A percentile compares a stretch with the other conserved stretches of the same genome.
These are phyloP conservation scores for Eulemur albifrons DNA, from an alignment of 2,797 vertebrate species.

Conservation along the genomic window DNA sequence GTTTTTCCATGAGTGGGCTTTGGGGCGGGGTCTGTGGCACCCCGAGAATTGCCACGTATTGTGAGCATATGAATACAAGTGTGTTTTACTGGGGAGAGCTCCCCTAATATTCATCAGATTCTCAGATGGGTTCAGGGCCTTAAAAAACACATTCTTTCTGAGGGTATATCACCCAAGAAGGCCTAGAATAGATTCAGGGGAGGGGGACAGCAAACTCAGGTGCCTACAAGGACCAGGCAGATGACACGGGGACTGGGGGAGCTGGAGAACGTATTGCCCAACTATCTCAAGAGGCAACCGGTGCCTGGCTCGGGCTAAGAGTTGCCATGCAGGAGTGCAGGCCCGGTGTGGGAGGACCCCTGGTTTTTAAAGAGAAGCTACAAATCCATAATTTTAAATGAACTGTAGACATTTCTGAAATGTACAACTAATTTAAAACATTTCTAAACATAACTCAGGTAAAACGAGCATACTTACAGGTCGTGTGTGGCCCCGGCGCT, in stretches of 20 bases:
- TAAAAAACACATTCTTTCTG: not conserved
- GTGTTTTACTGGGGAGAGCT: not conserved
- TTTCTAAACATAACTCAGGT: not conserved
- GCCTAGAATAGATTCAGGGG: not conserved
- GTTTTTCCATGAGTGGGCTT: not conserved
- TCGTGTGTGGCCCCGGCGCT: not conserved
- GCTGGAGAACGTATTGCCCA: rapidly evolving
- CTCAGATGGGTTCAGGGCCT: not conserved
- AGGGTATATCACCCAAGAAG: not conserved
- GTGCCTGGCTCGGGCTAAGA: not conserved
- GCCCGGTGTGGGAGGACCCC: not conserved
- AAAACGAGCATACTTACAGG: not conserved
- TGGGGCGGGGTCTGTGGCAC: not conserved
- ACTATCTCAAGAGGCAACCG: not conserved
- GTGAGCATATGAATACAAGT: not conserved
- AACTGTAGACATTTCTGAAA: not conserved
- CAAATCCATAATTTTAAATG: not conserved
- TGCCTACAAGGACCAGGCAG: not conserved
- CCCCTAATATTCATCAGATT: not conserved
- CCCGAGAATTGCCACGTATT: not conserved
- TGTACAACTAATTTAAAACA: not conserved
- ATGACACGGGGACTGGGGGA: not conserved
- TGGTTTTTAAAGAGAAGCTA: not conserved
- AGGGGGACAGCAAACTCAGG: not conserved
- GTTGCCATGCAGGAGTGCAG: not conserved